Evolutionary conservation across 2,888 invertebrate genomes (phyloP), one percentile per base, ranked within the genome.

Genomic region (Cistogaster globosa): DNA sequence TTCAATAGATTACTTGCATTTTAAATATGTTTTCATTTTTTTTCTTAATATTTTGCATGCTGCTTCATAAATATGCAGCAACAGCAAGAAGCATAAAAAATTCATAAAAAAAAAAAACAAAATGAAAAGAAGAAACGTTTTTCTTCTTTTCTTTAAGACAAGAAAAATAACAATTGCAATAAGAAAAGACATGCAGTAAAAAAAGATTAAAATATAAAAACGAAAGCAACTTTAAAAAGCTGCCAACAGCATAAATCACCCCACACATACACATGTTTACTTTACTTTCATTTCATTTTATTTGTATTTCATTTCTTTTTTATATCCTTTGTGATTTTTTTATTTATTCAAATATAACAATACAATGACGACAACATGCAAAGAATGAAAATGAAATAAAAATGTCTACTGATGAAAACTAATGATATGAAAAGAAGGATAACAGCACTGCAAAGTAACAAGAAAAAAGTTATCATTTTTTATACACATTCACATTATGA

Each of bases 1-100:
- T 86, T 84, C 84, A 87, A 83, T 67, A 85, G 87, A 87, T 87
- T 85, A 85, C 80, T 80, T 85, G 72, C 83, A 85, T 82, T 82
- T 72, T 80, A 79, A 79, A 79, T 76, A 45, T 26, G n/a, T 72
- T 65, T 68, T 42, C 36, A 55, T 55, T 60, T 42, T 14, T 65
- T 16, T 57, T 32, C 14, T 48, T 42, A 26, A 9, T 42, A 42
- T 74, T 81, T 55, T 85, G 78, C 85, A 85, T 82, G 78, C 74
- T 82, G 85, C 53, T 82, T 85, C 69, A 78, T 72, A 71, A 68
- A 82, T 69, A 74, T 71, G 55, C 51, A 80, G 36, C 58, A 67
- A 65, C 48, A 67, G 38, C 51, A 62, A 78, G 57, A 38, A 55
- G 42, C 42, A 12, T 42, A 12, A 42, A 42, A 42, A 42, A 42